Evolutionary conservation across 2,888 invertebrate species (phyloP), one percentile per base, ranked within the genome.

Genomic region (Scelioninae gen. 1): DNA sequence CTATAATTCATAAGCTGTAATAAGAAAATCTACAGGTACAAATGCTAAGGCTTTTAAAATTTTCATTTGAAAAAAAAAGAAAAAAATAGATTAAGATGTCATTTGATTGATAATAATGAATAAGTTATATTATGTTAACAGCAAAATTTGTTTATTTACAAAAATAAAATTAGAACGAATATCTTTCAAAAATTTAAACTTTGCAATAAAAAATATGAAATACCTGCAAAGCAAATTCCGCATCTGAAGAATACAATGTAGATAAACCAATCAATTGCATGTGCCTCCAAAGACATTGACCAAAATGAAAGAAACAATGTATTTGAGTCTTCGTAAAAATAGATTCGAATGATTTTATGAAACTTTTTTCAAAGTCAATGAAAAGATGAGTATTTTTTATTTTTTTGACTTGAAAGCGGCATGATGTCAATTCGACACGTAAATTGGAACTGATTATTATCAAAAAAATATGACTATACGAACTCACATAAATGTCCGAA

Each of bases 231-330:
- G 56, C 32, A 15, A 56, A 56, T 56, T 56, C 34, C 34, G 13
- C 5, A 56, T 56, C 34, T 2, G 34, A 34, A n/a, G 32, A 34
- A n/a, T 56, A 56, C 7, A n/a, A 56, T 5, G 32, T 29, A 3
- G 56, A 56, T 34, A 56, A 15, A 13, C 34, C 56, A 16, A 13
- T 34, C 0, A 1, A 8, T 56, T 56, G 56, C 13, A 56, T 7
- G 1, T n/a, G 13, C n/a, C 38, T 32, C 34, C 56, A 56, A 13
- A 56, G 10, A 38, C 56, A 56, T 34, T 56, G 34, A 9, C 56
- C 34, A 34, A 34, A 56, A 34, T 56, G 56, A 16, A 56, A 56
- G 34, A 34, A 56, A 56, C 56, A 56, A 56, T 34, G 56, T 9
- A 56, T 34, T 38, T 4, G 10, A 10, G 34, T 29, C 1, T 34